Evolutionary conservation across 1,140 invertebrate genomes (phyloP), one percentile per base, ranked within the genome.

Genomic region (Streblospio benedicti): DNA sequence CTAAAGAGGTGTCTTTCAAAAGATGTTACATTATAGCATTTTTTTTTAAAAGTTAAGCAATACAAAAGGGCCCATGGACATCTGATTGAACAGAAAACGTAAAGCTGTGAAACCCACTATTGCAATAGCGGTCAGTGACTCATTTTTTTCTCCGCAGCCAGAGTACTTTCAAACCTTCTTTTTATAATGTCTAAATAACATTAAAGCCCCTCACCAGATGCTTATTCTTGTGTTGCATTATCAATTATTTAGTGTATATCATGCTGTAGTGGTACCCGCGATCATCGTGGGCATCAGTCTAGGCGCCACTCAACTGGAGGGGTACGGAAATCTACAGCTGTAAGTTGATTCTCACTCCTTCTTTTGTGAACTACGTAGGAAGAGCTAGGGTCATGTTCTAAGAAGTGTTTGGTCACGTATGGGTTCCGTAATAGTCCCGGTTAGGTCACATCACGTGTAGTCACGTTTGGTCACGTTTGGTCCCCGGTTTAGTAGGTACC

Each of bases 321-420:
- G 62, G n/a, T 64, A 64, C 38, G 62, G 62, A 41, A 56, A 55
- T 31, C 14, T 23, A 47, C 45, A 43, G 43, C 50, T 45, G 62
- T 64, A 61, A 61, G 53, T 20, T 30, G n/a, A n/a, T n/a, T n/a
- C n/a, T n/a, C n/a, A n/a, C n/a, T n/a, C n/a, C n/a, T n/a, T n/a
- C n/a, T n/a, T n/a, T n/a, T n/a, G n/a, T n/a, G n/a, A n/a, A n/a
- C n/a, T n/a, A n/a, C n/a, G n/a, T n/a, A n/a, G n/a, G n/a, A n/a
- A n/a, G n/a, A n/a, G n/a, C n/a, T n/a, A n/a, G n/a, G n/a, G n/a
- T n/a, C n/a, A n/a, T n/a, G n/a, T n/a, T n/a, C n/a, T n/a, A n/a
- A n/a, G n/a, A n/a, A n/a, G n/a, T n/a, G n/a, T n/a, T n/a, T n/a
- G n/a, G n/a, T n/a, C n/a, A n/a, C n/a, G n/a, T n/a, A n/a, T n/a